Evolutionary conservation across 2,113 vertebrate genomes (phyloP).

Genomic region (Anarhynchus alexandrinus): DNA sequence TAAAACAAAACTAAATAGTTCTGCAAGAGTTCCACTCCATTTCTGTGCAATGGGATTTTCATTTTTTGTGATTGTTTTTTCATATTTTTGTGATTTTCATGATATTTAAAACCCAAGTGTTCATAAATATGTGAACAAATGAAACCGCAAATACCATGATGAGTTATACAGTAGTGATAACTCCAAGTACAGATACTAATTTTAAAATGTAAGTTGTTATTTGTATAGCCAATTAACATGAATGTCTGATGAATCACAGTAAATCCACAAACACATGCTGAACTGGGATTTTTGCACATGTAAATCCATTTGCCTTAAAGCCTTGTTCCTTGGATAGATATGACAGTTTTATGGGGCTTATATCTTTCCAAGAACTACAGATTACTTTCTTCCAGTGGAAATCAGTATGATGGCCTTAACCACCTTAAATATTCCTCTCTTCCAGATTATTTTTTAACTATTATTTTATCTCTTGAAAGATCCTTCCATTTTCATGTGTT

Average conservation of each 20-base stretch:
- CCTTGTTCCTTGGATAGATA: not conserved
- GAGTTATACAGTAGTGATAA: slow-evolving; percentile 33
- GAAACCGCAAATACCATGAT: not conserved
- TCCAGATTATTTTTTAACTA: not conserved
- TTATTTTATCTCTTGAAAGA: not conserved
- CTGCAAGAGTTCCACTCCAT: not conserved
- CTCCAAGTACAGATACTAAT: slow-evolving; percentile 28
- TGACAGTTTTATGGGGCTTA: not conserved
- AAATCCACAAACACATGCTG: slow-evolving; percentile 14
- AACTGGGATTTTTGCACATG: slow-evolving; percentile 25
- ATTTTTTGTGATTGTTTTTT: slow-evolving; percentile 8
- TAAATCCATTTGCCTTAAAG: not conserved
- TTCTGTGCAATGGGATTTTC: not conserved
- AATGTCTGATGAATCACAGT: slow-evolving; percentile 33
- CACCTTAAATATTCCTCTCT: not conserved
- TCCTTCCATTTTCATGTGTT: not conserved
- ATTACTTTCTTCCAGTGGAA: not conserved
- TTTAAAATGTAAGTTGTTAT: slow-evolving; percentile 30
- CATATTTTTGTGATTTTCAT: not conserved
- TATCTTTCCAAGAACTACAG: not conserved
- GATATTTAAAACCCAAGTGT: slow-evolving; percentile 2
- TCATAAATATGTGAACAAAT: not conserved
- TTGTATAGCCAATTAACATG: slow-evolving; percentile 20
- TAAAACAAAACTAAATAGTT: slow-evolving; percentile 13
- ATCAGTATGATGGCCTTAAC: not conserved